These are phyloP conservation scores for Ceratotherium simum DNA, from an alignment of 2,113 vertebrate species.

Conservation along the genomic window DNA sequence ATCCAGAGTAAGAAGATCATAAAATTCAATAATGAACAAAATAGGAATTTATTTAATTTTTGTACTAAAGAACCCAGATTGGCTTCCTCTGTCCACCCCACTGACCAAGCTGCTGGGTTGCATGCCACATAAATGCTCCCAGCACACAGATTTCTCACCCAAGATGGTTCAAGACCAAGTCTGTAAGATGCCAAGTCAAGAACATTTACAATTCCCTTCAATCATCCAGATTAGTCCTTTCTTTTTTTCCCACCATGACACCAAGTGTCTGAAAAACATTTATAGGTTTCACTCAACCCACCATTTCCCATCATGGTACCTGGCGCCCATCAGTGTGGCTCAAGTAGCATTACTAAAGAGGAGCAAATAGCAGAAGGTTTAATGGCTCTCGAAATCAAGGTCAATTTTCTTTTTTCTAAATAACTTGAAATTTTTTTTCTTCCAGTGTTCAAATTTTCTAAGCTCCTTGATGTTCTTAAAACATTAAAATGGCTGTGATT, in stretches of 20 bases:
- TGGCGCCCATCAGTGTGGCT: accelerated
- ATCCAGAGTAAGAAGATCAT: accelerated
- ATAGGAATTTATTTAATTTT: background rate
- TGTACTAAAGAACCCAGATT: accelerated
- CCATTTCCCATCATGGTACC: accelerated
- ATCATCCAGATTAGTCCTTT: accelerated
- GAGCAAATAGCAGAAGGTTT: no score
- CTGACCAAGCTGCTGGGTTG: accelerated
- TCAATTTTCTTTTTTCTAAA: background rate
- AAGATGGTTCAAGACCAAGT: accelerated
- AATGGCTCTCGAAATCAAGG: background rate
- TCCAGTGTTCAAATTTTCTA: background rate
- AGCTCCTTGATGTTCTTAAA: background rate
- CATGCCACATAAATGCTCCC: accelerated
- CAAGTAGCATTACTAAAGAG: accelerated
- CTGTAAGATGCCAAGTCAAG: background rate
- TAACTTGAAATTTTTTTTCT: background rate
- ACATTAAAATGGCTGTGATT: background rate
- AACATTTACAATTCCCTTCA: background rate
- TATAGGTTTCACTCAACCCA: accelerated
- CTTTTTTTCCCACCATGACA: accelerated
- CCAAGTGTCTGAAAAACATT: background rate
- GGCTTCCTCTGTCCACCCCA: background rate
- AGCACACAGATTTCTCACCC: background rate
- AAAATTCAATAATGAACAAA: accelerated